Base-by-base conservation (phyloP, 2,888 invertebrate genomes). In the Abscondita cerata region DNA sequence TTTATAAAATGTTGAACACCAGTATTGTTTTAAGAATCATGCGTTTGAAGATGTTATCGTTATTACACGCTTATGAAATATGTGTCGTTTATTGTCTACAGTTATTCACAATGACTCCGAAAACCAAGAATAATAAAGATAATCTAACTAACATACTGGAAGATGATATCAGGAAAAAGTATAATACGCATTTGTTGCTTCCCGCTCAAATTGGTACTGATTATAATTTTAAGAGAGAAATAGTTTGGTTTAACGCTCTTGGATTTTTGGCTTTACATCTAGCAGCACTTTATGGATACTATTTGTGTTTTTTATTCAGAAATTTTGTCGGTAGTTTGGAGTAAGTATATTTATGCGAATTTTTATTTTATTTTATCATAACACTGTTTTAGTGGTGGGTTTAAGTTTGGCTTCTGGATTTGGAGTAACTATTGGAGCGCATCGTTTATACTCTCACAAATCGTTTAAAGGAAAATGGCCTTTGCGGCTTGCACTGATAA, bases 401-500 rank as follows among this genome's bases (percentile, higher is more conserved):
- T 15, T 80, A 4, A 67, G 70, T 3, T 63, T 77, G 11, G 65
- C 75, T 0, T 75, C 81, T 20, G 79, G 83, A 5, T 81, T 85
- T 75, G 92, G 92, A 9, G 85, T 92, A 0, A 92, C 92, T 2
- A 88, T 92, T 52, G 94, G 94, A 11, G 91, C 92, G 0, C 95
- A 95, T 76, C 82, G 95, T 64, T 81, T 90, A 1, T 95, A 88
- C 83, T 84, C 93, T 0, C 95, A 95, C 78, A 86, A 86, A 69
- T 81, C 90, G 0, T 95, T 90, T 80, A 93, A 92, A 79, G 93
- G 91, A 0, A 85, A 80, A 20, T 81, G 86, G 12, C 82, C 86
- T 0, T 78, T 91, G 0, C 83, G 86, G 69, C 79, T 87, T 0
- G 71, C 87, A 13, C 80, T 94, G n/a, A 77, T 89, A 34, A 48